Evolutionary conservation across 1,140 invertebrate species (phyloP).

Genomic region (Grapholita molesta): DNA sequence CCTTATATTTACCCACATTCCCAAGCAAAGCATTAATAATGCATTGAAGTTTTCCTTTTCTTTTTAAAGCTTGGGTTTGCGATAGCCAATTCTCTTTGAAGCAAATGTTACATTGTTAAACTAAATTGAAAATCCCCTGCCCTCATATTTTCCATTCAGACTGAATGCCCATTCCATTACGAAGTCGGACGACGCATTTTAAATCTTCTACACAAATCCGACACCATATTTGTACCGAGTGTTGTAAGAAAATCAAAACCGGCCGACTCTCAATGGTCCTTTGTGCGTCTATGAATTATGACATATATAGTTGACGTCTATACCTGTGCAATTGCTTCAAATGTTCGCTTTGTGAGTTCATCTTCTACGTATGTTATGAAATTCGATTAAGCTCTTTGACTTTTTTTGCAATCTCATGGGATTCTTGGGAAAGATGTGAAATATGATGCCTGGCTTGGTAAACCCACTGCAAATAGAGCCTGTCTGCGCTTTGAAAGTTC

Average conservation of each 20-base stretch:
- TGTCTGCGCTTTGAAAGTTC: too few relatives aligned
- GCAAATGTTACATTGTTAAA: background rate
- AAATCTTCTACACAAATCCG: background rate
- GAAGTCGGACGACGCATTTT: background rate
- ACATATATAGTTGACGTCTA: conserved; percentile 26
- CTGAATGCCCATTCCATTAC: background rate
- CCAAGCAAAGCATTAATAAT: too few relatives aligned
- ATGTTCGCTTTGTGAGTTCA: background rate
- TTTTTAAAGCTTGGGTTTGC: too few relatives aligned
- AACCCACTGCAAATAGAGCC: too few relatives aligned
- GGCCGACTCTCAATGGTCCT: background rate
- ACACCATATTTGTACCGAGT: background rate
- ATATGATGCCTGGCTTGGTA: too few relatives aligned
- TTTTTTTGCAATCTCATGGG: background rate
- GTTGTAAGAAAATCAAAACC: conserved; percentile 8
- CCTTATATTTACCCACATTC: too few relatives aligned
- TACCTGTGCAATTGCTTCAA: conserved; percentile 30
- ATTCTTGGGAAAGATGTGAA: background rate
- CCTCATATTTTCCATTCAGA: background rate
- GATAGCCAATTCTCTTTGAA: background rate
- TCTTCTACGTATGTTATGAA: background rate
- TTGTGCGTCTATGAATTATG: conserved; percentile 26
- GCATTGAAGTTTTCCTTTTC: too few relatives aligned
- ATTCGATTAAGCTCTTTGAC: background rate
- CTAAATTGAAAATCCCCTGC: background rate